These are phyloP conservation scores for Bombus balteatus DNA, from an alignment of 1,140 invertebrate genomes.

Conservation along the genomic window DNA sequence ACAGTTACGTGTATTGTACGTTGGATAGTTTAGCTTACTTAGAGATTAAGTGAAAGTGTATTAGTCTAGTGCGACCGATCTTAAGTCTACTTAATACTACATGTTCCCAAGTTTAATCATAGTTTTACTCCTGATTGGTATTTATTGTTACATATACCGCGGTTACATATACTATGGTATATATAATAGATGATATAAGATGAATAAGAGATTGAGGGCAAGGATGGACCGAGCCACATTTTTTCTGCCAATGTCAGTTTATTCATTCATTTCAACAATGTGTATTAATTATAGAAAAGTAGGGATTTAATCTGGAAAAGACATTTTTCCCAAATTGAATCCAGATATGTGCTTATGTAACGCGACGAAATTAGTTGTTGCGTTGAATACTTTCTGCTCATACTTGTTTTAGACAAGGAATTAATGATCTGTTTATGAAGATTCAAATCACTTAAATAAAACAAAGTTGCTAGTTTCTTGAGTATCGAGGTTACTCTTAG, in stretches of 20 bases:
- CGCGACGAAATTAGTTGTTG: too few species aligned
- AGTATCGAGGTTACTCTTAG: background rate
- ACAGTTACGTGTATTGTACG: background rate
- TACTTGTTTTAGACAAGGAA: background rate
- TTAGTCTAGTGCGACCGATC: background rate
- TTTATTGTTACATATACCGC: background rate
- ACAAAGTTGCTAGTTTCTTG: background rate
- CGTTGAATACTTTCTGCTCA: background rate
- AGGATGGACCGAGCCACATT: too few species aligned
- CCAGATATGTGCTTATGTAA: too few species aligned
- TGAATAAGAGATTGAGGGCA: too few species aligned
- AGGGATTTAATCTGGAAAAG: too few species aligned
- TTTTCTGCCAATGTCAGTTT: background rate
- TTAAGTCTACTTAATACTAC: background rate
- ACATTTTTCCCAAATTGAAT: too few species aligned
- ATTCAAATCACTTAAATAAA: too few species aligned
- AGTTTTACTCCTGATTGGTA: background rate
- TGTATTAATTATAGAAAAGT: too few species aligned
- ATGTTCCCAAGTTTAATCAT: background rate
- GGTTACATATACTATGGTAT: too few species aligned
- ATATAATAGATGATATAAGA: background rate
- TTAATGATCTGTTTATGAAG: too few species aligned
- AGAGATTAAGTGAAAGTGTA: background rate
- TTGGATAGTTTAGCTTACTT: background rate
- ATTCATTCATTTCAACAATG: background rate